Evolutionary conservation across 2,113 vertebrate species (phyloP).

Genomic region (Rhegmatorhina hoffmannsi): DNA sequence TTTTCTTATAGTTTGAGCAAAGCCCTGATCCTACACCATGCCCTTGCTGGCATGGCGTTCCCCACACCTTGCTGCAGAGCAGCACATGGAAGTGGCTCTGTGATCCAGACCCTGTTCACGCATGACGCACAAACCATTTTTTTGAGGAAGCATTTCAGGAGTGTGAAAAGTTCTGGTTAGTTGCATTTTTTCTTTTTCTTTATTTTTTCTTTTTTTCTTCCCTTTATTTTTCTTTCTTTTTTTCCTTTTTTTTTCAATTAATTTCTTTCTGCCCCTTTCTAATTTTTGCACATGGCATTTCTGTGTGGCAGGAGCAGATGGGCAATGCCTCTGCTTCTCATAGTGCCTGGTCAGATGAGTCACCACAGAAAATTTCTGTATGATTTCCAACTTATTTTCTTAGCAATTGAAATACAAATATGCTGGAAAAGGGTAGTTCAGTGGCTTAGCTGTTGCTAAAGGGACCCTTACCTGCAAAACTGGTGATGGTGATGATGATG

Average conservation of each 20-base stretch:
- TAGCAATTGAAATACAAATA: not conserved
- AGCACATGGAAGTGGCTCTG: not conserved
- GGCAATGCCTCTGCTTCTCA: not conserved
- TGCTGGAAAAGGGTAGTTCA: not conserved
- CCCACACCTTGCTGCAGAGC: not conserved
- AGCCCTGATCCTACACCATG: fast-evolving
- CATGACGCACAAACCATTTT: not conserved
- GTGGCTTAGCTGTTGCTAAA: not conserved
- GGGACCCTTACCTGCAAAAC: not conserved
- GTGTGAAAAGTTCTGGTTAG: slow-evolving; percentile 8
- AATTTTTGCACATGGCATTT: not conserved
- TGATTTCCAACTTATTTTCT: not conserved
- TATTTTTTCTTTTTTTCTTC: not conserved
- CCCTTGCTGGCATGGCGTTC: not conserved
- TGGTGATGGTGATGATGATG: not conserved
- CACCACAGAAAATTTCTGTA: not conserved
- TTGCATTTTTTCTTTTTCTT: not conserved
- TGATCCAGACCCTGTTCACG: not conserved
- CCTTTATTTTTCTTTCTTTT: not conserved
- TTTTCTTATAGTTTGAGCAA: not conserved
- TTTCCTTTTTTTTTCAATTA: not conserved
- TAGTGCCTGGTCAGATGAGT: not conserved
- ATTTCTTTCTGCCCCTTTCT: not conserved
- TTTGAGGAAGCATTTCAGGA: slow-evolving; percentile 55
- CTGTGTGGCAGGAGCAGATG: not conserved